These are phyloP conservation scores for Sinopyrophorus schimmeli DNA, from an alignment of 2,888 invertebrate species.

Conservation along the genomic window DNA sequence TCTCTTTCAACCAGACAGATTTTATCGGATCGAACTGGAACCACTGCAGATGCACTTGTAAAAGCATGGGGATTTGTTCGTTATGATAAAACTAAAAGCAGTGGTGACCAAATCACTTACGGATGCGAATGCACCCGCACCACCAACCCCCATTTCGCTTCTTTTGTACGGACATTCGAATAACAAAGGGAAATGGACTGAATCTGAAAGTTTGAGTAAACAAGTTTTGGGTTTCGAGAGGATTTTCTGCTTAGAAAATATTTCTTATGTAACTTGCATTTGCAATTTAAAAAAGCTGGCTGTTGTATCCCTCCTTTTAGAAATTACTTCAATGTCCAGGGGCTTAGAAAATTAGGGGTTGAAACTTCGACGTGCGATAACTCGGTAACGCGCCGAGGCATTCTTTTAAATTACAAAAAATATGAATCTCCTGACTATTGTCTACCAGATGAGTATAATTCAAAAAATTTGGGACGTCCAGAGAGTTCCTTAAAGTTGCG, in stretches of 20 bases:
- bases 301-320: too few relatives aligned
- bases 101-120: constrained; percentile 31
- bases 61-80: constrained; percentile 31
- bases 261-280: constrained; percentile 3
- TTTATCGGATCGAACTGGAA: constrained; percentile 26
- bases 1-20: constrained; percentile 20
- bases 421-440: too few relatives aligned
- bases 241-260: constrained; percentile 7
- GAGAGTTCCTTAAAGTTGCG: too few relatives aligned
- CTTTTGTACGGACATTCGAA: constrained; percentile 26
- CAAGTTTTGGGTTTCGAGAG: constrained; percentile 23
- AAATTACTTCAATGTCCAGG: too few relatives aligned
- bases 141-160: constrained; percentile 13
- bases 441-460: too few relatives aligned
- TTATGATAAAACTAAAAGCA: constrained; percentile 31
- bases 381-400: too few relatives aligned
- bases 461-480: too few relatives aligned
- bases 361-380: too few relatives aligned
- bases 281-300: not conserved
- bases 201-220: constrained; percentile 26
- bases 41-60: constrained; percentile 28
- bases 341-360: too few relatives aligned
- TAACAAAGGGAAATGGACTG: constrained; percentile 30
- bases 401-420: too few relatives aligned
- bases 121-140: constrained; percentile 7